phyloP scores from a whole-genome alignment of 2,888 invertebrate species.

The Scrobipalpa costella region DNA sequence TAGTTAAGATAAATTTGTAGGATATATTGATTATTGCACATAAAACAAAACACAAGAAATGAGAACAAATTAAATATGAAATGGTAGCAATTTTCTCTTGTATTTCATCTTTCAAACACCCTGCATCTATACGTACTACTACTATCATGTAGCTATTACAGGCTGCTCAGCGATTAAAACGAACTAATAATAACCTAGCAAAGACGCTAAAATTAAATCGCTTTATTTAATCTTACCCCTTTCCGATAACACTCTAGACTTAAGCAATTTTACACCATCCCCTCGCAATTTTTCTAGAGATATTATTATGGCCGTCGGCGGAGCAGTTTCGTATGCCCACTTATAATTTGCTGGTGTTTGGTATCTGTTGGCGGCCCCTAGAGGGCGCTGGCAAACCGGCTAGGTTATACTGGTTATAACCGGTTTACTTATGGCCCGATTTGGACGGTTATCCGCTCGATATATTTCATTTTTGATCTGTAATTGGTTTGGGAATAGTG shows the following conservation, averaged over 20 bases:
- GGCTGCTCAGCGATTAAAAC: no score
- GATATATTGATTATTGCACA: no score
- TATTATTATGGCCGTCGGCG: conserved; percentile 73
- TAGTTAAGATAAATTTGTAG: no score
- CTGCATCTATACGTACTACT: no score
- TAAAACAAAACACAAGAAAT: no score
- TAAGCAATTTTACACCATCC: neutral
- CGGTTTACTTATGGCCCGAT: conserved; percentile 14
- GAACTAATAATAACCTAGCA: neutral
- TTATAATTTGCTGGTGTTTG: conserved; percentile 21
- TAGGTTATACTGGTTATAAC: neutral
- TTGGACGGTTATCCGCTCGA: conserved; percentile 1
- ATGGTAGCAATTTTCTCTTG: no score
- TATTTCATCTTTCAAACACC: no score
- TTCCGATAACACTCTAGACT: neutral
- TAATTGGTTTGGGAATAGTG: neutral
- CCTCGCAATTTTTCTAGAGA: conserved; percentile 68
- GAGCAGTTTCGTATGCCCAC: conserved; percentile 68
- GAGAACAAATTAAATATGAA: no score
- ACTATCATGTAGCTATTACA: no score
- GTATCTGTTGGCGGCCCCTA: conserved; percentile 9
- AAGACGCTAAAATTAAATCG: neutral
- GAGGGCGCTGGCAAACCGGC: neutral
- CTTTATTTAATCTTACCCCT: neutral
- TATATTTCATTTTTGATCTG: neutral